Evolutionary conservation across 2,113 vertebrate genomes (phyloP), one percentile per base, ranked within the genome.

Genomic region (Alosa alosa): DNA sequence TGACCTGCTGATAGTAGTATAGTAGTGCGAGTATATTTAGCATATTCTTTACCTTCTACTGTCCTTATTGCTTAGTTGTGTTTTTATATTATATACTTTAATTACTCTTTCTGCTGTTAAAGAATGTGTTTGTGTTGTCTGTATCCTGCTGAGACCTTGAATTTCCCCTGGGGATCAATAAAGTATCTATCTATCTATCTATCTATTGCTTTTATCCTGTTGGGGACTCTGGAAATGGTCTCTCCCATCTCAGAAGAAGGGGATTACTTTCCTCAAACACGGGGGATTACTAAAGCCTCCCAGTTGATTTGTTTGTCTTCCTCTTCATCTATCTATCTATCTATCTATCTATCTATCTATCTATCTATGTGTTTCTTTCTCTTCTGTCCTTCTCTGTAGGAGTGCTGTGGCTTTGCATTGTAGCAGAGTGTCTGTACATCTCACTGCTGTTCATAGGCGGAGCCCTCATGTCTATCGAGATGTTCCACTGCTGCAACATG

Each of bases 361-460:
- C 46, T 50, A 11, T 83, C 18, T 50, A 15, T 60, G 39, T 50
- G 13, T 85, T 22, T 84, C 84, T 0, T 31, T 18, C 36, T 86
- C 60, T 25, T 75, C 82, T 60, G 20, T 78, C 50, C 88, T 9
- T 1, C 81, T 86, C 85, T 88, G 8, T 92, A 98, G 97, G 96
- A 4, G 94, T 97, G 78, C 88, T 97, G n/a, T 97, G 96, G 96
- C 88, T 98, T 83, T 97, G 96, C 3, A 95, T 98, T 0, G 93
- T 96, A 82, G 93, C 96, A 0, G 96, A 99, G 88, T 93, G 95
- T 6, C 92, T 98, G 87, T 96, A 96, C 88, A 92, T 97, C 81
- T 45, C 93, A 86, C 91, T 98, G 88, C 95, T 97, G 1, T 93
- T 97, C 88, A 89, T 64, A 0, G 97, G 96, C 3, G 94, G 93